Evolutionary conservation across 1,140 invertebrate species (phyloP).

Genomic region (Danaus melanippus): DNA sequence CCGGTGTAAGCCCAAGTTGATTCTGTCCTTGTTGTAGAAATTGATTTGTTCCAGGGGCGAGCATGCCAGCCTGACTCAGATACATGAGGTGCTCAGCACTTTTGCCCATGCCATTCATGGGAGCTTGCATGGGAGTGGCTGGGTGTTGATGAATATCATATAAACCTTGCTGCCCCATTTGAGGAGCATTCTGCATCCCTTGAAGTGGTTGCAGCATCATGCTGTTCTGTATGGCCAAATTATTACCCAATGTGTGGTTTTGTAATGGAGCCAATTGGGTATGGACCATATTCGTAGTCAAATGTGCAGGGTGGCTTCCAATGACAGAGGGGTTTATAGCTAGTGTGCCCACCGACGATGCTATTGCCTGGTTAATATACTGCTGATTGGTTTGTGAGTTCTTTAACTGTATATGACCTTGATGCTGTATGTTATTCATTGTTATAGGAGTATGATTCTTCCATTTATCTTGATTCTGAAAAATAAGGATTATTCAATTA

Average conservation of each 20-base stretch:
- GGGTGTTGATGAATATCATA: constrained; percentile 74
- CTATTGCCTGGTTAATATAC: constrained; percentile 71
- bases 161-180: constrained; percentile 64
- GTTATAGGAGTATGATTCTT: constrained; percentile 73
- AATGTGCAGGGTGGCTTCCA: constrained; percentile 60
- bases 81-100: constrained; percentile 78
- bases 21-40: constrained; percentile 76
- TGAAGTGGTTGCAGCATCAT: constrained; percentile 63
- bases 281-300: constrained; percentile 68
- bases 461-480: constrained; percentile 82
- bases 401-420: constrained; percentile 52
- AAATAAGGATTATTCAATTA: constrained; percentile 29
- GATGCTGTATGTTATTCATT: constrained; percentile 63
- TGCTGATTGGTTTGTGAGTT: constrained; percentile 74
- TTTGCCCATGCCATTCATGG: constrained; percentile 74
- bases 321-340: constrained; percentile 76
- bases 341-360: constrained; percentile 72
- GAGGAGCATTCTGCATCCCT: constrained; percentile 60
- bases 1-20: constrained; percentile 73
- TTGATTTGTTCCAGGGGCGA: constrained; percentile 76
- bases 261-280: constrained; percentile 66
- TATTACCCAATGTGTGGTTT: constrained; percentile 59
- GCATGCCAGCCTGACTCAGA: constrained; percentile 77
- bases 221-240: constrained; percentile 57
- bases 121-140: constrained; percentile 60